These are phyloP conservation scores for Apeira syringaria DNA, from an alignment of 2,888 invertebrate genomes.

Conservation along the genomic window DNA sequence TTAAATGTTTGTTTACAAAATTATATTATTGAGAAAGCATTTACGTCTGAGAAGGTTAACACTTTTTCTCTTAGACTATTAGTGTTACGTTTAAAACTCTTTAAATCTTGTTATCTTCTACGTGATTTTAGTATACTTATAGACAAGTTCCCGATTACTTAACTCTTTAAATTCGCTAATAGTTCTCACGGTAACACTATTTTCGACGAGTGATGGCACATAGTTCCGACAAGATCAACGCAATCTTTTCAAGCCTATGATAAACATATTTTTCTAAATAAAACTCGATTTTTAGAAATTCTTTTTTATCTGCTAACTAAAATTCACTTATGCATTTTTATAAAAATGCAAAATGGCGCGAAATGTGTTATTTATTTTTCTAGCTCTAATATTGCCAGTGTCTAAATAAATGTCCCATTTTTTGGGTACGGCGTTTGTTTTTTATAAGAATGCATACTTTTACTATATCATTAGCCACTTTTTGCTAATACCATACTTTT, in stretches of 20 bases:
- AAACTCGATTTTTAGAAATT: constrained; percentile 25
- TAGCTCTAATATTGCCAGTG: constrained; percentile 49
- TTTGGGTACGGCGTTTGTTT: constrained; percentile 40
- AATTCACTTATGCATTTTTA: constrained; percentile 54
- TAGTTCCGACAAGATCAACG: constrained; percentile 50
- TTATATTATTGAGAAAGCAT: constrained; percentile 25
- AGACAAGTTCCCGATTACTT: constrained; percentile 26
- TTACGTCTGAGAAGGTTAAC: constrained; percentile 32
- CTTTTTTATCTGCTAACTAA: constrained; percentile 16
- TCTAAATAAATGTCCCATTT: constrained; percentile 37
- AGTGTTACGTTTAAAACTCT: constrained; percentile 43
- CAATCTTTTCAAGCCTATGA: constrained; percentile 62
- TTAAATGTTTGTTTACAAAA: constrained; percentile 55
- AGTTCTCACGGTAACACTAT: constrained; percentile 37
- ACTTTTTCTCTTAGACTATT: constrained; percentile 39
- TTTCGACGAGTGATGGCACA: constrained; percentile 47
- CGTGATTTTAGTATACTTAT: constrained; percentile 18
- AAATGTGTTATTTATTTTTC: constrained; percentile 50
- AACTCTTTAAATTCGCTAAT: constrained; percentile 2
- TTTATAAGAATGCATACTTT: constrained; percentile 59
- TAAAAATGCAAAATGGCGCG: constrained; percentile 48
- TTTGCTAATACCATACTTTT: constrained; percentile 62
- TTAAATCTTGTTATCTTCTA: constrained; percentile 39
- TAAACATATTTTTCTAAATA: constrained; percentile 69
- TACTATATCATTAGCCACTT: constrained; percentile 51